Conservation (phyloP, 1,140 invertebrate genomes). For the Drosophila sproati region DNA sequence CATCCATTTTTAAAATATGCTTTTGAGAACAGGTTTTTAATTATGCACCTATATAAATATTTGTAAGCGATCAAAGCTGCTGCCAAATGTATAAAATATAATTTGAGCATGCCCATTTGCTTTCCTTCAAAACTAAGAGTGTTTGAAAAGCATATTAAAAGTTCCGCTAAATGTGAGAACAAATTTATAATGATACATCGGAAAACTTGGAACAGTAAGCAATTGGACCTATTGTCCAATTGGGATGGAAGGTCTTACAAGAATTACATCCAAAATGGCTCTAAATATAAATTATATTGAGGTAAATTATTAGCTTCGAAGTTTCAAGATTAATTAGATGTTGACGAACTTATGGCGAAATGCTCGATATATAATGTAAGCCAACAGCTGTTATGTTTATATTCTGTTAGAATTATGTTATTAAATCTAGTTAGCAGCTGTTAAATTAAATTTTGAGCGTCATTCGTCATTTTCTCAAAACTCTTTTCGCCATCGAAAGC, state of each 20-base stretch:
- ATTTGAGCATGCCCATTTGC: not conserved
- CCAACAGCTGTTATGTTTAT: not conserved
- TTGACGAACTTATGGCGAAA: not conserved
- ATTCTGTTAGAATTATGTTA: not conserved
- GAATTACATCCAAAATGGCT: too few relatives aligned
- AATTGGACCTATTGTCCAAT: too few relatives aligned
- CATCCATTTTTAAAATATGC: not conserved
- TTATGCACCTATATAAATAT: constrained; percentile 7
- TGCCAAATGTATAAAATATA: not conserved
- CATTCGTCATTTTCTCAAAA: not conserved
- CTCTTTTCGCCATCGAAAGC: too few relatives aligned
- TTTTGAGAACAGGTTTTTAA: constrained; percentile 31
- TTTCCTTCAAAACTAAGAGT: too few relatives aligned
- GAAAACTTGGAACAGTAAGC: too few relatives aligned
- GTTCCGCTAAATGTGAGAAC: too few relatives aligned
- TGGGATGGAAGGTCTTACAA: too few relatives aligned
- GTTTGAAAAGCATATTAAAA: too few relatives aligned
- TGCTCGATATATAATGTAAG: not conserved
- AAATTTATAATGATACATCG: too few relatives aligned
- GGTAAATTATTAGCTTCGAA: too few relatives aligned
- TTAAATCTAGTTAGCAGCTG: not conserved
- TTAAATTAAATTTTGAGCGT: not conserved
- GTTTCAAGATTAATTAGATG: too few relatives aligned
- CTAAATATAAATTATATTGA: too few relatives aligned
- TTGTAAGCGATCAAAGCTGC: not conserved